Conservation (phyloP, 2,888 invertebrate species). For the Empis livida region DNA sequence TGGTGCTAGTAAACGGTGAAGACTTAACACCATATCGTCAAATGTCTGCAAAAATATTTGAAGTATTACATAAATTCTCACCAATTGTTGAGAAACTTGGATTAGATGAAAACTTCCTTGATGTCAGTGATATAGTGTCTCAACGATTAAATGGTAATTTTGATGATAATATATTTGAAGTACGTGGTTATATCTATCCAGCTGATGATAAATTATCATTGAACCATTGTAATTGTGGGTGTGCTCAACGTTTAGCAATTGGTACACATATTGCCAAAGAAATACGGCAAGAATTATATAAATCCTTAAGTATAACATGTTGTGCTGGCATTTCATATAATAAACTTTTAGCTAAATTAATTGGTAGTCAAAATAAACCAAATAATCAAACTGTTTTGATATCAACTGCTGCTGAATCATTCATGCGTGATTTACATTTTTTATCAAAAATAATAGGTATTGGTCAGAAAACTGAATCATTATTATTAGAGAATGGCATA, state of each 20-base stretch:
- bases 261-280: conserved; percentile 65
- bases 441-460: conserved; percentile 61
- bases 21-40: conserved; percentile 69
- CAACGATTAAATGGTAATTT: conserved; percentile 15
- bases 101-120: conserved; percentile 74
- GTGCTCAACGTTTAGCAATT: conserved; percentile 50
- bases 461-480: conserved; percentile 54
- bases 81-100: conserved; percentile 67
- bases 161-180: conserved; percentile 10
- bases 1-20: conserved; percentile 68
- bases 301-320: conserved; percentile 56
- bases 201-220: conserved; percentile 38
- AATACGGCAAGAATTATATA: conserved; percentile 54
- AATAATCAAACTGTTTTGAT: conserved; percentile 69
- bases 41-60: conserved; percentile 63
- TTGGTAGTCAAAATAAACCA: conserved; percentile 60
- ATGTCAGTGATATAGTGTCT: conserved; percentile 50
- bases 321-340: conserved; percentile 78
- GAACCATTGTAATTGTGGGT: conserved; percentile 57
- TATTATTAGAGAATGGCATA: conserved; percentile 52
- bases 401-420: conserved; percentile 50
- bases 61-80: conserved; percentile 56
- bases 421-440: conserved; percentile 50
- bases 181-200: conserved; percentile 43
- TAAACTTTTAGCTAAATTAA: conserved; percentile 70